Base-by-base conservation (phyloP, 2,797 vertebrate genomes). In the Enteromius argenteus region DNA sequence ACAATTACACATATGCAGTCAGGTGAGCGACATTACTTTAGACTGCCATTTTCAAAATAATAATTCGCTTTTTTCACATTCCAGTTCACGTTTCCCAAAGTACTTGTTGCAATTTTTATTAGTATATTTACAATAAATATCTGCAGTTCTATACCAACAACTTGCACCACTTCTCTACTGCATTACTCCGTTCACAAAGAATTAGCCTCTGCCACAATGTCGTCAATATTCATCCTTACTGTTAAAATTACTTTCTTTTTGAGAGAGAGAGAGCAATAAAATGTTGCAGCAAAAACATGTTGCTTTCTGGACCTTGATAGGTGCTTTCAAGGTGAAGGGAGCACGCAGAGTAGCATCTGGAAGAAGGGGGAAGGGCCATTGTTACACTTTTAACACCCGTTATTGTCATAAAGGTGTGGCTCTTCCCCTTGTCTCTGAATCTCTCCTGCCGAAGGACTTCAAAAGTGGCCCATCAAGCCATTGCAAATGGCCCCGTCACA, bases 351-450 rank as follows among this genome's bases (percentile, higher is more conserved):
- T 37, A 51, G 42, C 44, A 66, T 66, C 30, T 82, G 71, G 44
- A 66, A 66, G 71, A 66, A 53, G 71, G 80, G 69, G 81, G 79
- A 79, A 53, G 58, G 64, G 67, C 74, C 49, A 84, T 69, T 80
- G 80, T 76, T 62, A 82, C 56, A 37, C 23, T 35, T 81, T 79
- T 75, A 82, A n/a, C 71, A 86, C 72, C 56, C 79, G 19, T 37
- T 53, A 79, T 60, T 80, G 74, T 82, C 53, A 44, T 62, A 73
- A 73, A 72, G 80, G 84, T 80, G 39, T 80, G 83, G 76, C 42
- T 76, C 74, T 80, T 73, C 32, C 35, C 37, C 51, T 82, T 37
- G 78, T 44, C 53, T 85, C 17, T 39, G 42, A 46, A 46, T 74
- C 35, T 73, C 37, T 67, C 10, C 68, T 60, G 13, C 53, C 37